Conservation (phyloP, 2,113 vertebrate genomes). For the Carettochelys insculpta region DNA sequence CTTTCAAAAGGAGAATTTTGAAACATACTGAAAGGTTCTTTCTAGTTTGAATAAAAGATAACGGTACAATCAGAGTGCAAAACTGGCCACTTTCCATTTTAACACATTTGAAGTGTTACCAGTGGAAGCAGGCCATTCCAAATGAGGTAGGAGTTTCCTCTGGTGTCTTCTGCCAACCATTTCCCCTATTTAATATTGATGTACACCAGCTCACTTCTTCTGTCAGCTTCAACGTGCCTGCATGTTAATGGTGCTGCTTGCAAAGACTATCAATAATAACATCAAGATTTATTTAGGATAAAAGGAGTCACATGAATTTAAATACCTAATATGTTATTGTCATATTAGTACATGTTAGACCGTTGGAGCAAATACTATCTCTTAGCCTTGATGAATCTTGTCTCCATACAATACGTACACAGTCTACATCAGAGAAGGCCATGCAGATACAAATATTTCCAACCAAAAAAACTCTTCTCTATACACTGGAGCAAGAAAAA, state of each 20-base stretch:
- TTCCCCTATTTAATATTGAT: background rate
- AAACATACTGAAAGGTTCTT: background rate
- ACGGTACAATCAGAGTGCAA: background rate
- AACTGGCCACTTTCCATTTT: background rate
- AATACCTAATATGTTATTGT: background rate
- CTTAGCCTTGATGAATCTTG: background rate
- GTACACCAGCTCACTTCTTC: background rate
- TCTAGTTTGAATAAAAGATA: background rate
- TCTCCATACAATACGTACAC: background rate
- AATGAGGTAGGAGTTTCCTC: background rate
- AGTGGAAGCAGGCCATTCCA: background rate
- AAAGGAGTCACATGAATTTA: background rate
- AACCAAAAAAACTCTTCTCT: background rate
- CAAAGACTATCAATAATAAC: background rate
- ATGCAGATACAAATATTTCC: background rate
- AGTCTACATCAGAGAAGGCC: background rate
- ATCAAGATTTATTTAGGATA: background rate
- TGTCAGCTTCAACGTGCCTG: background rate
- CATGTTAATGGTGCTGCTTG: background rate
- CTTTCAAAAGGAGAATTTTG: too few species aligned
- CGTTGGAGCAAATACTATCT: too few species aligned
- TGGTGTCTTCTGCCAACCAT: background rate
- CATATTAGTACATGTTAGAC: background rate
- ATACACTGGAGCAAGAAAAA: conserved; percentile 4
- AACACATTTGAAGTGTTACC: background rate